Conservation (phyloP, 1,140 invertebrate species). For the Drosophila orosa region DNA sequence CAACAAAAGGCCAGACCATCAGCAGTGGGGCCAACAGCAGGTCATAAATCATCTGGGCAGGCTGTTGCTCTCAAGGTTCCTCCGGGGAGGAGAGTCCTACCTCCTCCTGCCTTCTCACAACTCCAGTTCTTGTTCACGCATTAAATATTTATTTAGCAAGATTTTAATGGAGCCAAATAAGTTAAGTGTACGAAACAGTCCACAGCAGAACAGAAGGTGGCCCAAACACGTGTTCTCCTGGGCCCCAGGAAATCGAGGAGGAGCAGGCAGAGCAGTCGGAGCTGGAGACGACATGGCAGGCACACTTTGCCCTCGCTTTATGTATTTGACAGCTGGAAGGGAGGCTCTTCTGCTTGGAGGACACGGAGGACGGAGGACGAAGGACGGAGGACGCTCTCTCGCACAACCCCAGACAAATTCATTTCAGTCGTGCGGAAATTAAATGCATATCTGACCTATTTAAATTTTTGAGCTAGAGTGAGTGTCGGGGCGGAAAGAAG, state of each 20-base stretch:
- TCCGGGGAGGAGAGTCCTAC: constrained; percentile 4
- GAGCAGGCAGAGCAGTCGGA: constrained; percentile 13
- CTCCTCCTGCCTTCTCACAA: constrained; percentile 3
- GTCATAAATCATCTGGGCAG: constrained; percentile 74
- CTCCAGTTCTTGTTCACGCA: constrained; percentile 74
- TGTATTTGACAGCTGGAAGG: constrained; percentile 71
- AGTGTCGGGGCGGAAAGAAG: constrained; percentile 41
- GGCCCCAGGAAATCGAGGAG: background rate
- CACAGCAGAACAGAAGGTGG: constrained; percentile 44
- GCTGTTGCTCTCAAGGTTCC: constrained; percentile 59
- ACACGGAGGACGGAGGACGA: constrained; percentile 1
- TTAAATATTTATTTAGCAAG: constrained; percentile 81
- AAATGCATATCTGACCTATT: constrained; percentile 80
- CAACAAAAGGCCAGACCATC: constrained; percentile 38
- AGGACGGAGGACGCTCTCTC: constrained; percentile 7
- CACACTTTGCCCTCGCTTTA: constrained; percentile 30
- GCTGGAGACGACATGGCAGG: constrained; percentile 18
- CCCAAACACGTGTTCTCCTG: constrained; percentile 53
- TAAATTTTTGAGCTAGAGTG: constrained; percentile 45
- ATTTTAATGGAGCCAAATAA: constrained; percentile 79
- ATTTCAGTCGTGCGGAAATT: constrained; percentile 79
- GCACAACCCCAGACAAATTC: constrained; percentile 61
- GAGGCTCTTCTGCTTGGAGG: constrained; percentile 10
- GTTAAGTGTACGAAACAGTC: constrained; percentile 67
- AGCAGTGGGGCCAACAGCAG: constrained; percentile 37